These are phyloP conservation scores for Pristionchus maxplancki DNA, from an alignment of 2,888 invertebrate species.

Conservation along the genomic window DNA sequence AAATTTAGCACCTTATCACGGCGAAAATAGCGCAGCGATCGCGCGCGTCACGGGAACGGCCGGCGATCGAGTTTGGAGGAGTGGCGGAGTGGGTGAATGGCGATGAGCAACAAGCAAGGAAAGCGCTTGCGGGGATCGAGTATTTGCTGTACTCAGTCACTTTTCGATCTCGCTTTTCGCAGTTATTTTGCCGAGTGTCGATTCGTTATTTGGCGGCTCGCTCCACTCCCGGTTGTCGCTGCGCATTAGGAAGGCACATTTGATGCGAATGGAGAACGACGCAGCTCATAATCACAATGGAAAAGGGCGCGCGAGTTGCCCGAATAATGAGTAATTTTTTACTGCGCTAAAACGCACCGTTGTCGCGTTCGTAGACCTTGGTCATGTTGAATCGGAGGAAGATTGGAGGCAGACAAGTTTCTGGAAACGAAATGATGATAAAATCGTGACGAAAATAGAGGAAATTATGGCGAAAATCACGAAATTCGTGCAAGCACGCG, in stretches of 20 bases:
- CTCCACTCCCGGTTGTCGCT: constrained; percentile 8
- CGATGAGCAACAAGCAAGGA: not conserved
- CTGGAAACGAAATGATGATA: not conserved
- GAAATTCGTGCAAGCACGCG: not conserved
- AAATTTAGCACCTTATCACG: constrained; percentile 19
- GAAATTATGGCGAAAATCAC: not conserved
- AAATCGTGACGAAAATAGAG: not conserved
- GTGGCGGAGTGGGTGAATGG: not conserved
- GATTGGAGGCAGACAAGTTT: constrained; percentile 14
- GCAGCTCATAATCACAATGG: not conserved
- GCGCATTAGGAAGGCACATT: not conserved
- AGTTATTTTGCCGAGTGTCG: constrained; percentile 37
- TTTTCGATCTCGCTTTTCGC: not conserved
- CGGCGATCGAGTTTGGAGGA: constrained; percentile 6
- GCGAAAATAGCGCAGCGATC: not conserved
- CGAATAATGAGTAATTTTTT: not conserved
- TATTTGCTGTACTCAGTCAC: not conserved
- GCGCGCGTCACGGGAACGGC: constrained; percentile 21
- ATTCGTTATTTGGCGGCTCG: not conserved
- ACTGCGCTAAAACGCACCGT: not conserved
- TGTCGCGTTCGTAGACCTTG: constrained; percentile 42
- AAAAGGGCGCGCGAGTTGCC: not conserved
- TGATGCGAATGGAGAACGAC: not conserved
- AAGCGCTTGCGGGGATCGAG: constrained; percentile 21
- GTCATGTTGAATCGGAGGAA: constrained; percentile 25